These are phyloP conservation scores for Meiosimyza platycephala DNA, from an alignment of 2,888 invertebrate genomes.

Conservation along the genomic window DNA sequence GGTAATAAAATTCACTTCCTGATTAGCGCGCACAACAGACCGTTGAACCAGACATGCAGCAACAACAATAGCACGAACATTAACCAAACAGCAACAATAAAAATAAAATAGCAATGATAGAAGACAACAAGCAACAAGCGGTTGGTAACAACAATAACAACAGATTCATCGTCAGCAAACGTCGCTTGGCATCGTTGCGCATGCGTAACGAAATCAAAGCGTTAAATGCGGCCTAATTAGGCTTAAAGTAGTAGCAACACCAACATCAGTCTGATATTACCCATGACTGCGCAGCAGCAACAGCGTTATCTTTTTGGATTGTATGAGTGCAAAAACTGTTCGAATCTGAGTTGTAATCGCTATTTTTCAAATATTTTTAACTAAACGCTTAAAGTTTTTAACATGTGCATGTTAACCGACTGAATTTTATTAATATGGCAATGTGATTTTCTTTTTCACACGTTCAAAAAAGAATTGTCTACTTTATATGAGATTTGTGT, in stretches of 20 bases:
- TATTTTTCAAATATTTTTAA: too few species aligned
- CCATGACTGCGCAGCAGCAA: not conserved
- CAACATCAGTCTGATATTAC: not conserved
- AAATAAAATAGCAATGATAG: not conserved
- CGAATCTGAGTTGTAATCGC: too few species aligned
- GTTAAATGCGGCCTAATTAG: slow-evolving; percentile 28
- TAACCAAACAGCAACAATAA: slow-evolving; percentile 7
- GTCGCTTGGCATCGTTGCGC: slow-evolving; percentile 8
- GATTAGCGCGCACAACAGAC: too few species aligned
- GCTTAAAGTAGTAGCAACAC: slow-evolving; percentile 25
- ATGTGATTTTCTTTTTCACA: too few species aligned
- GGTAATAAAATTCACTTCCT: not conserved
- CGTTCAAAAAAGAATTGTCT: too few species aligned
- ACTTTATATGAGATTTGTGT: too few species aligned
- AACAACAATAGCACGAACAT: not conserved
- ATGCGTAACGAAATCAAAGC: slow-evolving; percentile 36
- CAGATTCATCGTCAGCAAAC: not conserved
- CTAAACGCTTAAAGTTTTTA: too few species aligned
- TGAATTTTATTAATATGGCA: too few species aligned
- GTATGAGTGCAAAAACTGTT: too few species aligned
- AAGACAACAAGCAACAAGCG: slow-evolving; percentile 1
- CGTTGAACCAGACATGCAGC: too few species aligned
- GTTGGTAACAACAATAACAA: not conserved
- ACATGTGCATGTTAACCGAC: too few species aligned
- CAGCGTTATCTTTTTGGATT: not conserved